Conservation (phyloP, 2,888 invertebrate species). For the Halocaridina rubra region DNA sequence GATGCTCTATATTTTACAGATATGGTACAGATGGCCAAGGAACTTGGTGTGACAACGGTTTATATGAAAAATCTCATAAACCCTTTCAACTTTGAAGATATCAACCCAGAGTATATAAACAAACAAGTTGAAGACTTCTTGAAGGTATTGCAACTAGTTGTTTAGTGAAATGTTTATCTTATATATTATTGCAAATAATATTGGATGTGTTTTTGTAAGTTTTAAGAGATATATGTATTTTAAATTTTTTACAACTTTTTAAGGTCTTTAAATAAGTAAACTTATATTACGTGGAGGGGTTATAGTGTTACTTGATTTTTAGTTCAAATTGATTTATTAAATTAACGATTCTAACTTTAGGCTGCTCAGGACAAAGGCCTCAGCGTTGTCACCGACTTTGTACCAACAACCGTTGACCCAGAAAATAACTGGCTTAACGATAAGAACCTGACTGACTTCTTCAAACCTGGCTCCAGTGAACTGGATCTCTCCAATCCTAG, state of each 20-base stretch:
- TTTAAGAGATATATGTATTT: too few relatives aligned
- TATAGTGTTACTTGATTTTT: too few relatives aligned
- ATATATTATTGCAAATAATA: too few relatives aligned
- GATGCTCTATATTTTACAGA: too few relatives aligned
- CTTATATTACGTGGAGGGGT: too few relatives aligned
- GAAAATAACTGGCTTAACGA: slow-evolving; percentile 31
- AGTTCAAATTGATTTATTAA: too few relatives aligned
- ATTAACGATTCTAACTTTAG: too few relatives aligned
- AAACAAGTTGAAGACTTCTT: background rate
- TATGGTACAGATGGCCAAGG: slow-evolving; percentile 18
- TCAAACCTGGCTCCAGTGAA: background rate
- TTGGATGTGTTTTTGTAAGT: too few relatives aligned
- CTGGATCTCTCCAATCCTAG: slow-evolving; percentile 34
- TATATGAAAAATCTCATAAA: slow-evolving; percentile 43
- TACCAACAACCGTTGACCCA: background rate
- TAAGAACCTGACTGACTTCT: slow-evolving; percentile 2
- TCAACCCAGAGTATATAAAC: background rate
- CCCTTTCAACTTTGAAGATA: slow-evolving; percentile 18
- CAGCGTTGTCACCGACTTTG: slow-evolving; percentile 54
- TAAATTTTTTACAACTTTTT: too few relatives aligned
- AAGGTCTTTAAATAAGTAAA: too few relatives aligned
- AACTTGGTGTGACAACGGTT: slow-evolving; percentile 34
- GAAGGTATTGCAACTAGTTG: too few relatives aligned
- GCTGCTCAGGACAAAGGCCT: background rate
- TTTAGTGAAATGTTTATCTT: too few relatives aligned